These are phyloP conservation scores for Dipodomys merriami DNA, from an alignment of 2,113 vertebrate genomes.

Conservation along the genomic window DNA sequence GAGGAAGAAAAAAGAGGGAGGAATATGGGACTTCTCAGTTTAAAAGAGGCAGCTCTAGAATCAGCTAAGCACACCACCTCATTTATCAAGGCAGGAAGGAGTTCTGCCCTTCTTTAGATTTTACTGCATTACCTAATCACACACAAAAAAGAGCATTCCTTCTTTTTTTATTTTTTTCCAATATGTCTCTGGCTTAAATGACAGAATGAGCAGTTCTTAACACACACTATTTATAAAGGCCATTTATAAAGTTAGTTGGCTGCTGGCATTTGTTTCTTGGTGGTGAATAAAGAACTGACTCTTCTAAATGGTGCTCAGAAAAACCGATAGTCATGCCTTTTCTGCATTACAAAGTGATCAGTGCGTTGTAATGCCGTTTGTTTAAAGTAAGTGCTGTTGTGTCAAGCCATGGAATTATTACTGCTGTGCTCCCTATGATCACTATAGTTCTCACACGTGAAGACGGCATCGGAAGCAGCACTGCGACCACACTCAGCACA, in stretches of 20 bases:
- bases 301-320: slow-evolving; percentile 35
- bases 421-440: slow-evolving; percentile 57
- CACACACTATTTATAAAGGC: background rate
- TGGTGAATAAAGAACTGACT: slow-evolving; percentile 26
- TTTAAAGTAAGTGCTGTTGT: slow-evolving; percentile 58
- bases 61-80: slow-evolving; percentile 16
- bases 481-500: slow-evolving; percentile 39
- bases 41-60: slow-evolving; percentile 3
- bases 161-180: background rate
- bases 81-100: background rate
- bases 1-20: background rate
- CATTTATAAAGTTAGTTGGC: slow-evolving; percentile 30
- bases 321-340: slow-evolving; percentile 27
- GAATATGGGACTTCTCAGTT: background rate
- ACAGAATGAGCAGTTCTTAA: slow-evolving; percentile 17
- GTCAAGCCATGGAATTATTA: slow-evolving; percentile 59
- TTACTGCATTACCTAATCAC: slow-evolving; percentile 57
- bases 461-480: slow-evolving; percentile 38
- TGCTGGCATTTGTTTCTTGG: slow-evolving; percentile 33
- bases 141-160: slow-evolving; percentile 13
- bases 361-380: background rate
- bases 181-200: background rate
- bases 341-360: slow-evolving; percentile 65
- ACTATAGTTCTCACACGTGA: slow-evolving; percentile 54
- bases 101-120: slow-evolving; percentile 57